Base-by-base conservation (phyloP, 1,140 invertebrate species). In the Sycophaga agraensis region DNA sequence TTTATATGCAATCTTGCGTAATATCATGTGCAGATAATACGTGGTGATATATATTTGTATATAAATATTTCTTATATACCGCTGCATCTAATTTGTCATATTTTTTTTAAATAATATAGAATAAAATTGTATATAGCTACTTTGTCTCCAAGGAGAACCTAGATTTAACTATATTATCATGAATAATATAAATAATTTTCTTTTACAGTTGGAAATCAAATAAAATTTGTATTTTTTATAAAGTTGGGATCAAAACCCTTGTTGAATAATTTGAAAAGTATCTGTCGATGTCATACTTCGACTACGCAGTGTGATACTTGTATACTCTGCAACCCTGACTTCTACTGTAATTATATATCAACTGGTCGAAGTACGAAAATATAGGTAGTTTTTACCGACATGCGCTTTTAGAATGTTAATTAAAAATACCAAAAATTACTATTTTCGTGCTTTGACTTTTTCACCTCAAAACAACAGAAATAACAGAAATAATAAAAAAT, bases 381-480 rank as follows among this genome's bases (percentile, higher is more conserved):
- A 43, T 22, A 1, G 8, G n/a, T 45, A 57, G 53, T 63, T 63
- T 57, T 63, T 63, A 59, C 35, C 22, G 14, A 63, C 6, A 51
- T 31, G 45, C 45, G 45, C 53, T 62, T 55, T 55, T 62, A 62
- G 42, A 40, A 40, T 9, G 2, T 62, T 51, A 34, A 43, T 40
- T 31, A 50, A 11, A 7, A 40, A 4, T 21, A 42, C n/a, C 6
- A 26, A 40, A 57, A 64, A 64, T 51, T 40, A 21, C 22, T 48
- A 55, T 62, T 62, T 62, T 62, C 51, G 51, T 62, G 51, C 59
- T 62, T 62, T 49, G 43, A 62, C 51, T 62, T 48, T 45, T 48
- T 43, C 16, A 51, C 21, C 12, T 5, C 35, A 49, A 37, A 35
- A 35, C 17, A 34, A 35, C 42, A 22, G 28, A 43, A 42, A 54